Percentiles rank a stretch among this genome's conserved stretches.
Evolutionary conservation across 2,888 invertebrate genomes (phyloP).

Genomic region (Mongoloraphidia duomilia): DNA sequence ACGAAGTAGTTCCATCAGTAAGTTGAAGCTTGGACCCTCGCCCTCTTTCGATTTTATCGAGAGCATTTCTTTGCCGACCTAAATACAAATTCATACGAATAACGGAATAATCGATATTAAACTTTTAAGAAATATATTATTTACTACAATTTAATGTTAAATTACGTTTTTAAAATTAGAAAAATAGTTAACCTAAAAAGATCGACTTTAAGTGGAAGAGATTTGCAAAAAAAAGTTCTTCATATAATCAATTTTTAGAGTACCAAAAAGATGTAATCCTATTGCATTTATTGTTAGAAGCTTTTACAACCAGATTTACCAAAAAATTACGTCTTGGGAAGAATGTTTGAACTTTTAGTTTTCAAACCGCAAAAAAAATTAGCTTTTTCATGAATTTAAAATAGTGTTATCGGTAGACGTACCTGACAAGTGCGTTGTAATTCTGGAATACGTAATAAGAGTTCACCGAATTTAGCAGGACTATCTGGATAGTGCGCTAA

Average conservation of each 20-base stretch:
- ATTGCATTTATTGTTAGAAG: too few relatives aligned
- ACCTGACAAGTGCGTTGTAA: conserved; percentile 89
- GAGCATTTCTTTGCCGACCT: conserved; percentile 89
- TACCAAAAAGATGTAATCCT: too few relatives aligned
- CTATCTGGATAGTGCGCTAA: conserved; percentile 80
- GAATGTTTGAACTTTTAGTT: not conserved
- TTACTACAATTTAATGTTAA: not conserved
- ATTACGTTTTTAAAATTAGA: too few relatives aligned
- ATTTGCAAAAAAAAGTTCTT: not conserved
- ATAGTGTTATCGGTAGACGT: conserved; percentile 13
- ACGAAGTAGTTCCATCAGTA: conserved; percentile 87
- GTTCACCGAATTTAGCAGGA: conserved; percentile 89
- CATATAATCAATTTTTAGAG: too few relatives aligned
- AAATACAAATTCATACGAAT: conserved; percentile 26
- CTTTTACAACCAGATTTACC: too few relatives aligned
- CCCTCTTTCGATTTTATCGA: conserved; percentile 77
- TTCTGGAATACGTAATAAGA: conserved; percentile 85
- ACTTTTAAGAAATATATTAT: not conserved
- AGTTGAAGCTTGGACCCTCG: conserved; percentile 81
- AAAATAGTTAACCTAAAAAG: too few relatives aligned
- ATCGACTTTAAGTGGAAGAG: too few relatives aligned
- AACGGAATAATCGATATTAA: conserved; percentile 3
- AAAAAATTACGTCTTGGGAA: conserved; percentile 2
- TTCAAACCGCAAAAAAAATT: conserved; percentile 1
- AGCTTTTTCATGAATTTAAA: not conserved